Evolutionary conservation across 2,888 invertebrate species (phyloP), one percentile per base, ranked within the genome.

Genomic region (Lochmaea crataegi): DNA sequence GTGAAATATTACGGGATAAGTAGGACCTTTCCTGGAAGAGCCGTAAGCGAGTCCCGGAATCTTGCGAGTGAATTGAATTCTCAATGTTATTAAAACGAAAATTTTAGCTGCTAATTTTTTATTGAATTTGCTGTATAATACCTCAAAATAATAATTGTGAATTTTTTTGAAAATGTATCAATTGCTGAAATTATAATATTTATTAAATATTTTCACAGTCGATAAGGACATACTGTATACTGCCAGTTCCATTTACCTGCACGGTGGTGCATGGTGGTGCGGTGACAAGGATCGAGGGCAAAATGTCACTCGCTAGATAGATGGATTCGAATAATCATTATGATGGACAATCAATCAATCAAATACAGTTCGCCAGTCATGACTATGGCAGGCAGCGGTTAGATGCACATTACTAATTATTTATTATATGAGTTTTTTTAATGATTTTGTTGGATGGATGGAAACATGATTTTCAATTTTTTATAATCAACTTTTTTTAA

Each of bases 301-400:
- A 77, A 77, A 79, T 82, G 82, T 82, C 83, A 81, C 82, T 78
- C 73, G 68, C 75, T 76, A 80, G 86, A 86, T 86, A 80, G 86
- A 86, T 86, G 85, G 84, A 83, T 83, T 82, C 79, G 80, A 83
- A 83, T 84, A 82, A 82, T 85, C 85, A 86, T 85, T 85, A 86
- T 86, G 86, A 86, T 85, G 85, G 86, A 86, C 87, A 86, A 86
- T 86, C 87, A 84, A 87, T 87, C 87, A 86, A 87, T 87, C 87
- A 87, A 78, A 72, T 79, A 74, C 78, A 73, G 80, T 79, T 83
- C 81, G 84, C 84, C 81, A 84, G 85, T 86, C 86, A 84, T 84
- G 84, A 84, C 81, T 83, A 80, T 79, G 67, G 60, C 73, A 63
- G 75, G 73, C 75, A 71, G 65, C 65, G 66, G 63, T 70, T 56